Evolutionary conservation across 2,113 vertebrate species (phyloP).

Genomic region (Rhinichthys klamathensis): DNA sequence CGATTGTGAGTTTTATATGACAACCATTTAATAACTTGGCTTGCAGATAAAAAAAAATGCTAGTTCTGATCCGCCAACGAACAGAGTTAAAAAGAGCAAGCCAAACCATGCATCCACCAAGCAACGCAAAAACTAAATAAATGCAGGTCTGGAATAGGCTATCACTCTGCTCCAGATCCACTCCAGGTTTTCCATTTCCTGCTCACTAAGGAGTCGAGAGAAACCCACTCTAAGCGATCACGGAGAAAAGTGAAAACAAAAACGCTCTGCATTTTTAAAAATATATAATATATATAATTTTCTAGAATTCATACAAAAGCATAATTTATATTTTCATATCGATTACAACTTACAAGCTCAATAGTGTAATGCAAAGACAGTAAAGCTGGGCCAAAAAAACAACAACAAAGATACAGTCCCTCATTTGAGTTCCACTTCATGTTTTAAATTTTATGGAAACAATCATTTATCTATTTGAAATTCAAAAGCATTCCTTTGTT

Average conservation of each 20-base stretch:
- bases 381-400: background rate
- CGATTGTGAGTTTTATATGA: background rate
- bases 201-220: background rate
- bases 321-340: background rate
- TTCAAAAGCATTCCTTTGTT: conserved; percentile 22
- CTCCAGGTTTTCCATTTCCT: background rate
- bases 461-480: background rate
- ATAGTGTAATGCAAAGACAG: background rate
- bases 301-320: background rate
- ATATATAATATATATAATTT: background rate
- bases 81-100: background rate
- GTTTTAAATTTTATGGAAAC: background rate
- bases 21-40: background rate
- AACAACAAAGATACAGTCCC: background rate
- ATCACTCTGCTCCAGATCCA: background rate
- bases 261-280: background rate
- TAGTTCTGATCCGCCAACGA: background rate
- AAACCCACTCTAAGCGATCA: background rate
- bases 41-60: background rate
- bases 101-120: background rate
- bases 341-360: background rate
- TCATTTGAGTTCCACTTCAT: background rate
- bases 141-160: background rate
- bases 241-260: background rate
- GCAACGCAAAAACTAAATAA: background rate